Percentiles rank a stretch among this genome's conserved stretches.
phyloP scores from a whole-genome alignment of 1,140 invertebrate species.

The Drosophila bocki region DNA sequence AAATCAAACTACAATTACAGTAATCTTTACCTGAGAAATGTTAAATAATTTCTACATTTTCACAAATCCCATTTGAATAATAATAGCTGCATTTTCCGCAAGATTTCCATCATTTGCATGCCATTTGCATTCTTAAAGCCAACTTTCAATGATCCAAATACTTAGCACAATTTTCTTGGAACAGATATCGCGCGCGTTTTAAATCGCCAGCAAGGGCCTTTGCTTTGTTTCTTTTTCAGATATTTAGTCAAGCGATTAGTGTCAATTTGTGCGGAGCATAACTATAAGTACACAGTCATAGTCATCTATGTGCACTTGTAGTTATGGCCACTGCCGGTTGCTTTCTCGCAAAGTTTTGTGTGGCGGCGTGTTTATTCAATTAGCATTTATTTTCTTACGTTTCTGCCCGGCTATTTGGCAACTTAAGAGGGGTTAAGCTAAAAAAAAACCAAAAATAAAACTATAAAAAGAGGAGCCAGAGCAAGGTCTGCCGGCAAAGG shows the following conservation, averaged over 20 bases:
- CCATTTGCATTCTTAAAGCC: constrained; percentile 23
- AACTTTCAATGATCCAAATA: constrained; percentile 43
- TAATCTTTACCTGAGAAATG: too few relatives aligned
- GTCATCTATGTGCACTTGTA: constrained; percentile 23
- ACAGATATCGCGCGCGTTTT: constrained; percentile 15
- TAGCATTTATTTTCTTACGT: constrained; percentile 53
- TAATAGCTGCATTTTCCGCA: not conserved
- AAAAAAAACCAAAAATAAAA: not conserved
- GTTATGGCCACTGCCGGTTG: constrained; percentile 37
- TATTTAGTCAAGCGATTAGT: constrained; percentile 56
- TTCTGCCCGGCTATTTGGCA: constrained; percentile 45
- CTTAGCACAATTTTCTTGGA: constrained; percentile 35
- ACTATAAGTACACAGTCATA: constrained; percentile 38
- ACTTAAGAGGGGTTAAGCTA: constrained; percentile 14
- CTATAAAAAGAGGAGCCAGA: not conserved
- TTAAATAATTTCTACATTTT: not conserved
- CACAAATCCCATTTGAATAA: not conserved
- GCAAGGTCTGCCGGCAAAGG: constrained; percentile 11
- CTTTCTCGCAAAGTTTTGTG: constrained; percentile 66
- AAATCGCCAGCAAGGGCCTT: constrained; percentile 12
- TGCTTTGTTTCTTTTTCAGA: constrained; percentile 24
- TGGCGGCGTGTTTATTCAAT: constrained; percentile 80
- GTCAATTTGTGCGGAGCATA: constrained; percentile 69
- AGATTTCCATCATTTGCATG: constrained; percentile 20
- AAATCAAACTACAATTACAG: too few relatives aligned